Evolutionary conservation across 2,888 invertebrate species (phyloP).

Genomic region (Belgica antarctica): DNA sequence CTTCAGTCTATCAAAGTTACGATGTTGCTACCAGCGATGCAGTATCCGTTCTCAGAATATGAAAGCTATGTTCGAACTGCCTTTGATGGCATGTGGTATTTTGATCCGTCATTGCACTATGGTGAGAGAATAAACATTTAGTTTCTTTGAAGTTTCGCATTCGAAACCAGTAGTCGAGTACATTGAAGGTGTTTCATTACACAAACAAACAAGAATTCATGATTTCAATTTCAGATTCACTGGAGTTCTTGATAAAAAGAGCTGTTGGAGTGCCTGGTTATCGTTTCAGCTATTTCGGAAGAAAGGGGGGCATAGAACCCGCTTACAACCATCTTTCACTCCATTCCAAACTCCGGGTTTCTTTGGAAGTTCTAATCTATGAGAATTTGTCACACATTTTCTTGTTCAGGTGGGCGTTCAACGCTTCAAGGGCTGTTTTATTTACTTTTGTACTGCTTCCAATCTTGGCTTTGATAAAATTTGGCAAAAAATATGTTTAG

Average conservation of each 20-base stretch:
- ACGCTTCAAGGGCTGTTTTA: slow-evolving; percentile 50
- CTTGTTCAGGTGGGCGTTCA: slow-evolving; percentile 63
- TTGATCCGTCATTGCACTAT: slow-evolving; percentile 58
- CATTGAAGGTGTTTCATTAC: neutral
- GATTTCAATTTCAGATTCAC: slow-evolving; percentile 56
- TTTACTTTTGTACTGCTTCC: no score
- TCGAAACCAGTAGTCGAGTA: neutral
- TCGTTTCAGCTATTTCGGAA: no score
- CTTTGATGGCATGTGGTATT: slow-evolving; percentile 67
- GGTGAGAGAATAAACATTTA: no score
- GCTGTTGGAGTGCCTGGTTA: slow-evolving; percentile 62
- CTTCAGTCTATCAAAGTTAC: slow-evolving; percentile 59
- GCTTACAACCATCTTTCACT: slow-evolving; percentile 55
- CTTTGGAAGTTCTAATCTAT: slow-evolving; percentile 50
- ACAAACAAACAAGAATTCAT: no score
- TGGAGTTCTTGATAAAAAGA: neutral
- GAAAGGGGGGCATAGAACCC: no score
- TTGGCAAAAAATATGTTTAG: neutral
- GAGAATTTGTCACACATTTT: slow-evolving; percentile 56
- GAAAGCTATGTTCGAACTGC: slow-evolving; percentile 64
- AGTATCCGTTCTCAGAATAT: slow-evolving; percentile 63
- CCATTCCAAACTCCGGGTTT: slow-evolving; percentile 54
- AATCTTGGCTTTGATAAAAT: slow-evolving; percentile 59
- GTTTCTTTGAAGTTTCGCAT: no score
- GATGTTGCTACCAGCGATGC: slow-evolving; percentile 63